Percentiles rank a stretch among this genome's conserved stretches.
Evolutionary conservation across 2,113 vertebrate species (phyloP).

Genomic region (Hemiprocne comata): DNA sequence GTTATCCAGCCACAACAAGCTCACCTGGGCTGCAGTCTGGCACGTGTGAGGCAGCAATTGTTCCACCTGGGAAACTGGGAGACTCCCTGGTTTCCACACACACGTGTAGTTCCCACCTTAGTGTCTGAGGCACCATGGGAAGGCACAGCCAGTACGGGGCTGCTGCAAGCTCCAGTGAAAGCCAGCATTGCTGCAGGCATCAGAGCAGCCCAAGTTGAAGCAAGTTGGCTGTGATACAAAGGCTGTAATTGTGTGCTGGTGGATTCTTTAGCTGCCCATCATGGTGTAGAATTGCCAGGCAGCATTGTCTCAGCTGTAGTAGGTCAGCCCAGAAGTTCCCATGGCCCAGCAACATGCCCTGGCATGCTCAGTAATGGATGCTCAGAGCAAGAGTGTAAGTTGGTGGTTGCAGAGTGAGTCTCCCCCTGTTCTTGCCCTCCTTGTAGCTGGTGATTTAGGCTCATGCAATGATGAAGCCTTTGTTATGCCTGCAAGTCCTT

Average conservation of each 20-base stretch:
- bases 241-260: background rate
- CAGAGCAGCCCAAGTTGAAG: background rate
- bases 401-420: background rate
- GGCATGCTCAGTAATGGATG: background rate
- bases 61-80: background rate
- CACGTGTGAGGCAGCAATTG: background rate
- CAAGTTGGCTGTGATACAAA: background rate
- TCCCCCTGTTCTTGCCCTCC: background rate
- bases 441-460: background rate
- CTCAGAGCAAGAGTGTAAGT: background rate
- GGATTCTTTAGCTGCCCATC: background rate
- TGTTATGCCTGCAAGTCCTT: background rate
- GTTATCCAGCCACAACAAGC: background rate
- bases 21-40: background rate
- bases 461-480: background rate
- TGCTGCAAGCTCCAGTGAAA: background rate
- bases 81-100: background rate
- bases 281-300: accelerated
- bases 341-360: background rate
- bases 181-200: background rate
- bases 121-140: background rate
- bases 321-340: background rate
- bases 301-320: background rate
- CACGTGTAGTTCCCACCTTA: background rate
- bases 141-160: background rate